Evolutionary conservation across 2,113 vertebrate species (phyloP).

Genomic region (Capricornis sumatraensis): DNA sequence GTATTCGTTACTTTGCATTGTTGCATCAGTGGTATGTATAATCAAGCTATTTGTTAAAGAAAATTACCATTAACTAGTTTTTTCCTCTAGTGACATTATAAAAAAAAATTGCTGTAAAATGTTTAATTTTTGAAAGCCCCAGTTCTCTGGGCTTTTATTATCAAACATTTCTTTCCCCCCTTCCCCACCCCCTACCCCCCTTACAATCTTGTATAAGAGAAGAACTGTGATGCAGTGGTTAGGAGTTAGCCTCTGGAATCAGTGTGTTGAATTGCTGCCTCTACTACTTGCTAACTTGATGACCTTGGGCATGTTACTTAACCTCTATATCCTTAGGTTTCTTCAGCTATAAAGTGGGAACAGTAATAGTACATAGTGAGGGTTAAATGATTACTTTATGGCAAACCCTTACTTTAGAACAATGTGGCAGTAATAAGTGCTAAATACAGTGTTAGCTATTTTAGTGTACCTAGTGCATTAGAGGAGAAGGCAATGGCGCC

Average conservation of each 20-base stretch:
- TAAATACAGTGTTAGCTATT: background rate
- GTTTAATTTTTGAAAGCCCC: background rate
- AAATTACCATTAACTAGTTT: background rate
- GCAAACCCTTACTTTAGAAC: slow-evolving; percentile 5
- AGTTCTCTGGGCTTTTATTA: background rate
- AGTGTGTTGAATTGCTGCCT: background rate
- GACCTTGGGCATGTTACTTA: background rate
- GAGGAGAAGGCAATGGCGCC: too few relatives aligned
- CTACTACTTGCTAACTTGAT: background rate
- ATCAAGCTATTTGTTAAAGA: slow-evolving; percentile 19
- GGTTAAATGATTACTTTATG: background rate
- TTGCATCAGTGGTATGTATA: background rate
- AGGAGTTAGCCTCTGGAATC: background rate
- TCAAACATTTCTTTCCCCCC: background rate
- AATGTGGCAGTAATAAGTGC: background rate
- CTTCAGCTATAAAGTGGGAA: background rate
- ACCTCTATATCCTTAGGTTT: background rate
- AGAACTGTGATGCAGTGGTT: background rate
- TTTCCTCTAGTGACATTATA: background rate
- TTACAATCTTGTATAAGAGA: background rate
- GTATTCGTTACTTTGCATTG: background rate
- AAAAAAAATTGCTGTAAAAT: background rate
- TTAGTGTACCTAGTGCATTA: background rate
- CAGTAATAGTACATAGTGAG: background rate
- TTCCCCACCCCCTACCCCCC: background rate